Conservation (phyloP, 2,888 invertebrate genomes). For the Standfussiana lucernea region DNA sequence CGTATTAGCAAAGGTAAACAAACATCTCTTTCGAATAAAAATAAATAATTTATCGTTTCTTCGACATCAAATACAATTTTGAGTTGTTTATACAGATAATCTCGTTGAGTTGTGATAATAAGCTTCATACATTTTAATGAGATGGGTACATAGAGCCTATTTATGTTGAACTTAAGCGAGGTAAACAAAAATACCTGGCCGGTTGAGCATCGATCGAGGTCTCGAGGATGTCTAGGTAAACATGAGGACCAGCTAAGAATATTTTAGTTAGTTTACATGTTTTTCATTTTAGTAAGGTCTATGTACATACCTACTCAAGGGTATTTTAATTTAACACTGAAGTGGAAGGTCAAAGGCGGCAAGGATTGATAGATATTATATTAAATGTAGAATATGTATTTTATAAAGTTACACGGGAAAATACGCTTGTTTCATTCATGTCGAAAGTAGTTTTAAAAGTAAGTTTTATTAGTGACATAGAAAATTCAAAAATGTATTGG, state of each 20-base stretch:
- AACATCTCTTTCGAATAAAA: constrained; percentile 24
- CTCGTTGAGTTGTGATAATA: constrained; percentile 48
- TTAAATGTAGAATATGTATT: no score
- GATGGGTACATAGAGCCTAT: constrained; percentile 23
- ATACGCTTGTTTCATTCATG: no score
- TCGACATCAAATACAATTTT: constrained; percentile 53
- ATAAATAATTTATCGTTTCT: constrained; percentile 55
- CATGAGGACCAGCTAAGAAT: not conserved
- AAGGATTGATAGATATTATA: no score
- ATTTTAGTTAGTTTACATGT: constrained; percentile 3
- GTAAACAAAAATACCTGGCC: constrained; percentile 55
- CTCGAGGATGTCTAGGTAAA: constrained; percentile 21
- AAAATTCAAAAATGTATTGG: no score
- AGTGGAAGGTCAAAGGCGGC: not conserved
- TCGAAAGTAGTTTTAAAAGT: no score
- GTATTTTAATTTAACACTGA: not conserved
- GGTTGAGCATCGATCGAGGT: constrained; percentile 20
- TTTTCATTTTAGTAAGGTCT: not conserved
- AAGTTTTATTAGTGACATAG: no score
- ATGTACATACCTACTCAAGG: not conserved
- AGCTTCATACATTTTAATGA: constrained; percentile 65
- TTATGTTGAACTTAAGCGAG: constrained; percentile 16
- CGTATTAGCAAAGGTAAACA: constrained; percentile 27
- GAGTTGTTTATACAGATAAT: constrained; percentile 55
- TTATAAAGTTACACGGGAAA: no score